Percentiles rank a stretch among this genome's conserved stretches.
Evolutionary conservation across 1,140 invertebrate species (phyloP).

Genomic region (Bicyclus anynana): DNA sequence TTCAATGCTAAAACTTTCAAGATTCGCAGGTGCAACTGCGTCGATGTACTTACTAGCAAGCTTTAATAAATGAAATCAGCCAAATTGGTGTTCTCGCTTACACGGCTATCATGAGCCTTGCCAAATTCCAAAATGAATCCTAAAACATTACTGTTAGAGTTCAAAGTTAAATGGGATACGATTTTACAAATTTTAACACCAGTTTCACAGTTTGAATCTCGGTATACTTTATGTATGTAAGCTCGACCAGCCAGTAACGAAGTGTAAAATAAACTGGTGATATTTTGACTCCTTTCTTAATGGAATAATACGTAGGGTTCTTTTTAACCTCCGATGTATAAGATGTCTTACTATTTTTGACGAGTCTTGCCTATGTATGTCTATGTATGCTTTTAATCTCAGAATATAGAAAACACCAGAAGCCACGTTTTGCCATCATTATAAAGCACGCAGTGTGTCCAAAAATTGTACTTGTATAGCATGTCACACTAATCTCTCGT

Average conservation of each 20-base stretch:
- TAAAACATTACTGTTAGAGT: not conserved
- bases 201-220: slow-evolving; percentile 36
- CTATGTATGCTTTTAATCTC: too few relatives aligned
- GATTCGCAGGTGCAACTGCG: slow-evolving; percentile 3
- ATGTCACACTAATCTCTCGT: too few relatives aligned
- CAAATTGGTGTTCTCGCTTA: slow-evolving; percentile 32
- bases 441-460: too few relatives aligned
- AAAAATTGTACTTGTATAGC: too few relatives aligned
- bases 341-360: too few relatives aligned
- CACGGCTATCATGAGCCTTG: not conserved
- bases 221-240: slow-evolving; percentile 34
- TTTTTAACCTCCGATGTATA: too few relatives aligned
- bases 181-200: slow-evolving; percentile 20
- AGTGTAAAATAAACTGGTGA: slow-evolving; percentile 10
- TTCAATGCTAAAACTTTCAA: not conserved
- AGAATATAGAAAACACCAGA: too few relatives aligned
- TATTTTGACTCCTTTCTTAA: not conserved
- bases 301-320: too few relatives aligned
- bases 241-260: slow-evolving; percentile 4
- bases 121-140: not conserved
- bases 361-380: too few relatives aligned
- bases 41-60: slow-evolving; percentile 8
- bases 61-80: slow-evolving; percentile 32
- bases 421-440: too few relatives aligned
- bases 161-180: not conserved